A percentile compares a stretch with the other conserved stretches of the same genome.
Conservation (phyloP, 1,140 invertebrate species). For the Protaetia brevitarsis region DNA sequence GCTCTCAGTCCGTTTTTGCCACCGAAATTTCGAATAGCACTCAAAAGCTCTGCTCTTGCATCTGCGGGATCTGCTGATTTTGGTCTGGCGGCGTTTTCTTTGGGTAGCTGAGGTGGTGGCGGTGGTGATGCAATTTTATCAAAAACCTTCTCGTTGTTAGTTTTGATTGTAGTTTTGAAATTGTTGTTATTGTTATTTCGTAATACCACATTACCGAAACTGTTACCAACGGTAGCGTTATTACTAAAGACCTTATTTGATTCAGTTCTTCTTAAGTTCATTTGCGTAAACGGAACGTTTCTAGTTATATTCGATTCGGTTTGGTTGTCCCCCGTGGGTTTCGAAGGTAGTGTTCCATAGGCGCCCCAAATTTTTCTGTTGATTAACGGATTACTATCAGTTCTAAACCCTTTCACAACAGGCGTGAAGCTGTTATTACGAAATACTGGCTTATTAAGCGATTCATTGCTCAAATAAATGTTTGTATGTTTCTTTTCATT, state of each 20-base stretch:
- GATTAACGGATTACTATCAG: conserved; percentile 17
- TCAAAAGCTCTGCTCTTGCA: conserved; percentile 63
- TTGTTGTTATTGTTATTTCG: conserved; percentile 17
- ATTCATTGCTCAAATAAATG: conserved; percentile 22
- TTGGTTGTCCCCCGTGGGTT: conserved; percentile 30
- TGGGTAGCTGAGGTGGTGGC: conserved; percentile 49
- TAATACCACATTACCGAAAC: conserved; percentile 26
- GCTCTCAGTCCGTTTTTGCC: conserved; percentile 57
- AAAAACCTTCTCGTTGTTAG: neutral
- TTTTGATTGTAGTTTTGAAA: neutral
- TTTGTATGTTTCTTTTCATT: conserved; percentile 10
- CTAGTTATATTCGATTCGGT: conserved; percentile 32
- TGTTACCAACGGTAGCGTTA: conserved; percentile 7
- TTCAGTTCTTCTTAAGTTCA: conserved; percentile 38
- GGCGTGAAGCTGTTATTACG: conserved; percentile 42
- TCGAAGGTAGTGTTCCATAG: conserved; percentile 28
- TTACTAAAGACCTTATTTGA: conserved; percentile 32
- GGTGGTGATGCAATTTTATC: too few relatives aligned
- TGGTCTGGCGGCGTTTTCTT: conserved; percentile 46
- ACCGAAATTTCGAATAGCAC: conserved; percentile 70
- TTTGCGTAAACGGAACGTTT: conserved; percentile 40
- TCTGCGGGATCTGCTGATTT: conserved; percentile 47
- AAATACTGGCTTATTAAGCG: conserved; percentile 32
- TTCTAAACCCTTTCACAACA: conserved; percentile 43
- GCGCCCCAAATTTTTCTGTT: conserved; percentile 37